These are phyloP conservation scores for Hydrozoanthus gracilis DNA, from an alignment of 92 coral and sea anemone species.

Conservation along the genomic window DNA sequence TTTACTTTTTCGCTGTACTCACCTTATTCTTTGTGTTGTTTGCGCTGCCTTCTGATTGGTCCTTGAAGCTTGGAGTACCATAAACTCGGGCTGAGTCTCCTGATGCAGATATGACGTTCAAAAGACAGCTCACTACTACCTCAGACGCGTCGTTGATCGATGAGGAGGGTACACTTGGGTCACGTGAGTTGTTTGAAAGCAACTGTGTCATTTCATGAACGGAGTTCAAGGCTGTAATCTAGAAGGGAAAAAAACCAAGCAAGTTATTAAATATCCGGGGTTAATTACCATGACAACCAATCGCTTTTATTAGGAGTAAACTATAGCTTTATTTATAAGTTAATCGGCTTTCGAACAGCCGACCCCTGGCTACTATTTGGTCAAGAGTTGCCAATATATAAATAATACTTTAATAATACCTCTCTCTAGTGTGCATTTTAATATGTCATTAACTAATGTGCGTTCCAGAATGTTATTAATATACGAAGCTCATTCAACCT, in stretches of 20 bases:
- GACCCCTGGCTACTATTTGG: too few species aligned
- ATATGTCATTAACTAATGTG: too few species aligned
- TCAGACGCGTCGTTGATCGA: conserved; percentile 8
- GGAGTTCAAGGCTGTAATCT: conserved; percentile 3
- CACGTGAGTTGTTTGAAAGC: conserved; percentile 15
- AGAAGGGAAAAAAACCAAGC: background rate
- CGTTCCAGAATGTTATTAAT: too few species aligned
- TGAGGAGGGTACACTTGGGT: conserved; percentile 26
- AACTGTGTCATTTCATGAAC: background rate
- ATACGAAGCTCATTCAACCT: too few species aligned
- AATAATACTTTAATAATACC: too few species aligned
- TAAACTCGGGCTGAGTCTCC: conserved; percentile 37
- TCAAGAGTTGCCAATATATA: too few species aligned
- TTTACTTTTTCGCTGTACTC: background rate
- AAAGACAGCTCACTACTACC: conserved; percentile 1
- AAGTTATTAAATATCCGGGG: too few species aligned
- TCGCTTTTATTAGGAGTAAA: too few species aligned
- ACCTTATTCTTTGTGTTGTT: background rate
- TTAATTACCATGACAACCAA: too few species aligned
- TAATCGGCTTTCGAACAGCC: too few species aligned
- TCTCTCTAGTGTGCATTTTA: too few species aligned
- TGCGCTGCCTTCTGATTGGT: background rate
- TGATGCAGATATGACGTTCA: conserved; percentile 21
- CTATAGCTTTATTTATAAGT: too few species aligned
- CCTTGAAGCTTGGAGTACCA: background rate